Evolutionary conservation across 2,113 vertebrate species (phyloP), one percentile per base, ranked within the genome.

Genomic region (Ceyx cyanopectus): DNA sequence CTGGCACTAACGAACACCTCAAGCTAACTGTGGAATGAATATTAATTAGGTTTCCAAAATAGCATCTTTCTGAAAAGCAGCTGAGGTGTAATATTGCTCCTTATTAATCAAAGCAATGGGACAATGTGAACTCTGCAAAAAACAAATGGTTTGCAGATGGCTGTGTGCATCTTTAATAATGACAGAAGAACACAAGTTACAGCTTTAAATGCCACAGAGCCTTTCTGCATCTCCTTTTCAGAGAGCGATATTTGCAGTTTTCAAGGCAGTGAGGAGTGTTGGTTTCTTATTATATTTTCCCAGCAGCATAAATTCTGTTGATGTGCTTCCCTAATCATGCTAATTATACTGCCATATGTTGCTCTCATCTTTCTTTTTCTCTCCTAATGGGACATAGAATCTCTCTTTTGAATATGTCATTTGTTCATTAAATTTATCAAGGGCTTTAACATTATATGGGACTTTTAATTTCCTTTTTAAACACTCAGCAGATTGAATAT

Each of bases 261-360:
- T 92, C 79, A 91, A 95, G 89, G 78, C 95, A 85, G 72, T 46
- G 79, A 69, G 87, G 72, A 85, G 94, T 83, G 46, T 84, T 80
- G 85, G 85, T 97, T 97, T 98, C 95, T 95, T 92, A 94, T 95
- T 97, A 96, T 87, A 88, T 96, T 93, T 95, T 90, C 94, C 96
- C 96, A 89, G 87, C 82, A 95, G 95, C 87, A 81, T 94, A 94
- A 91, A 95, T 93, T 96, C 94, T 96, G 80, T 79, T 84, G 77
- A 84, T 94, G 69, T 92, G 95, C 93, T 96, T 96, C 74, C 87
- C 90, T 95, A 94, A 97, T 93, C 85, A 86, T 67, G 93, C 81
- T 96, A 96, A 98, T 97, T 97, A 96, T 79, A 79, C 94, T 91
- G 92, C 96, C 96, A 97, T 97, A 97, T 97, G 96, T 94, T 97